Base-by-base conservation (phyloP, 2,797 vertebrate genomes). In the Peromyscus aztecus region DNA sequence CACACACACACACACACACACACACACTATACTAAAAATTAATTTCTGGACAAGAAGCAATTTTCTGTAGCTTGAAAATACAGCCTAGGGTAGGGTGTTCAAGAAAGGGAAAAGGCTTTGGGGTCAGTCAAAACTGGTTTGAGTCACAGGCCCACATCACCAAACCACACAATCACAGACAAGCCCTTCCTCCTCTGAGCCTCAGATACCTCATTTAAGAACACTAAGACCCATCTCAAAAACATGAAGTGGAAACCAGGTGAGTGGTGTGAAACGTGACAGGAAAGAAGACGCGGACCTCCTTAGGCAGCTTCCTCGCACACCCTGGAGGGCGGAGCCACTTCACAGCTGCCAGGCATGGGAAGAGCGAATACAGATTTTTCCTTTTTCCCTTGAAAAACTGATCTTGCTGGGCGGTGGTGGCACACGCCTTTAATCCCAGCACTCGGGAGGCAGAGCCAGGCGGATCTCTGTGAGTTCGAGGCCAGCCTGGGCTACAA, bases 191-290 rank as follows among this genome's bases (percentile, higher is more conserved):
- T 55, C 52, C 52, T 16, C 52, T 55, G 52, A 55, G 52, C 52
- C 52, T 55, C 52, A 55, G 52, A 55, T 14, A 16, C 52, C 52
- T 55, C 52, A 55, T 55, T 55, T 55, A 55, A 55, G 52, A 55
- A 55, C 52, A 55, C 52, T 55, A 55, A 55, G 52, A 55, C 52
- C 52, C 52, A 55, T 55, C 52, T 16, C 52, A 55, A 55, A 55
- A 55, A 55, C 52, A 55, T 55, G 52, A 55, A 55, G 52, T 55
- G 52, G 52, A 55, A 55, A 16, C 52, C 52, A 16, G 52, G 0
- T 6, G 17, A 67, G 49, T 0, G 3, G 6, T 0, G 0, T 0
- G 4, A 0, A 1, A 34, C 0, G 23, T 0, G 2, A 17, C 0
- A 1, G 65, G 83, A 29, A 3, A 8, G 31, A 55, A 37, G 16